Evolutionary conservation across 2,888 invertebrate species (phyloP).

Genomic region (Caenorhabditis becei): DNA sequence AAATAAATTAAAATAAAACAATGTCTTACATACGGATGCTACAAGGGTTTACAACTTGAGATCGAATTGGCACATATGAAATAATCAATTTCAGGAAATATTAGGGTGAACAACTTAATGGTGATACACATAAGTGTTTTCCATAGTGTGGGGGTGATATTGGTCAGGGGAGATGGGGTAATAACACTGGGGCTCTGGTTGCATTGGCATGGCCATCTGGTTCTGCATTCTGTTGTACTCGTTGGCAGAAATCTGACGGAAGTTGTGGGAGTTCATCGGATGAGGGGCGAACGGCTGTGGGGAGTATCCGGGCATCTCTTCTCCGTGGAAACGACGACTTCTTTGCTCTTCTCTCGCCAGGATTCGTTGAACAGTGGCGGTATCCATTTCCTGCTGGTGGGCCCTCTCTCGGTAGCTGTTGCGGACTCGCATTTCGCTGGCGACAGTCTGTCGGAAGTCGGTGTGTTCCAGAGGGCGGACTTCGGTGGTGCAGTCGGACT

Average conservation of each 20-base stretch:
- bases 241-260: background rate
- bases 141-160: too few species aligned
- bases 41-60: too few species aligned
- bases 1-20: too few species aligned
- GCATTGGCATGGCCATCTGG: background rate
- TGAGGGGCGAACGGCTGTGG: background rate
- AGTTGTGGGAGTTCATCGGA: background rate
- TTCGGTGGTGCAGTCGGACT: constrained; percentile 6
- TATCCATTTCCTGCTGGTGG: constrained; percentile 29
- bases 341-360: constrained; percentile 20
- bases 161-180: too few species aligned
- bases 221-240: background rate
- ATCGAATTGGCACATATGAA: too few species aligned
- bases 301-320: background rate
- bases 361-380: constrained; percentile 31
- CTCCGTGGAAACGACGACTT: background rate
- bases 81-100: too few species aligned
- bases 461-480: constrained; percentile 17
- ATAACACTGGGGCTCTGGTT: too few species aligned
- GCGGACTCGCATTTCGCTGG: constrained; percentile 29
- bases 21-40: too few species aligned
- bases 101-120: too few species aligned
- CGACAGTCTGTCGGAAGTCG: constrained; percentile 29
- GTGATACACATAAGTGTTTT: too few species aligned
- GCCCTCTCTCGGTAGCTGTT: constrained; percentile 47